Conservation (phyloP, 2,113 vertebrate genomes). For the Callipepla californica region DNA sequence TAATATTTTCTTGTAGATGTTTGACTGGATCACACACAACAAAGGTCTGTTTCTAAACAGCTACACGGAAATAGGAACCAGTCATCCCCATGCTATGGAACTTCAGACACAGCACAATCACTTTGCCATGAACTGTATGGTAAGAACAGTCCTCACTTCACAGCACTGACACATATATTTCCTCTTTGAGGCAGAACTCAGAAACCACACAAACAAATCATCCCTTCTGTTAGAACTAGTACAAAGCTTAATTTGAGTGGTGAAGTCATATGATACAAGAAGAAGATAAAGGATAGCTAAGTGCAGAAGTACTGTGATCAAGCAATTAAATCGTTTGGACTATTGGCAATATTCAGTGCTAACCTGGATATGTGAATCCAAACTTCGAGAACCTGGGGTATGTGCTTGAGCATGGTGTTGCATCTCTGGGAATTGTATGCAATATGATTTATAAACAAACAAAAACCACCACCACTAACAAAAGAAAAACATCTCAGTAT, state of each 20-base stretch:
- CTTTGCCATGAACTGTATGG: slow-evolving; percentile 99
- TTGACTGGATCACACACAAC: slow-evolving; percentile 99
- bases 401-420: neutral
- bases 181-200: neutral
- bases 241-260: neutral
- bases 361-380: rapidly evolving
- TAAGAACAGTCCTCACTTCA: slow-evolving; percentile 75
- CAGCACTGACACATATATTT: rapidly evolving
- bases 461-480: neutral
- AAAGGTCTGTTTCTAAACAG: slow-evolving; percentile 97
- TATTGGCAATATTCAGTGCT: neutral
- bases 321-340: neutral
- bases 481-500: neutral
- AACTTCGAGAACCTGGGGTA: neutral
- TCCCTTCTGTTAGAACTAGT: neutral
- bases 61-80: slow-evolving; percentile 96
- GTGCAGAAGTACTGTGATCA: neutral
- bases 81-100: slow-evolving; percentile 93
- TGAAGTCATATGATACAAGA: neutral
- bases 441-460: neutral
- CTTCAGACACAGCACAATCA: slow-evolving; percentile 99
- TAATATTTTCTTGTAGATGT: slow-evolving; percentile 86
- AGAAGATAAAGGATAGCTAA: neutral
- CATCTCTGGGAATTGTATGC: neutral
- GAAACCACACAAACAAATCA: neutral